Percentiles rank a stretch among this genome's conserved stretches.
Evolutionary conservation across 2,888 invertebrate species (phyloP).

Genomic region (Caprella mutica): DNA sequence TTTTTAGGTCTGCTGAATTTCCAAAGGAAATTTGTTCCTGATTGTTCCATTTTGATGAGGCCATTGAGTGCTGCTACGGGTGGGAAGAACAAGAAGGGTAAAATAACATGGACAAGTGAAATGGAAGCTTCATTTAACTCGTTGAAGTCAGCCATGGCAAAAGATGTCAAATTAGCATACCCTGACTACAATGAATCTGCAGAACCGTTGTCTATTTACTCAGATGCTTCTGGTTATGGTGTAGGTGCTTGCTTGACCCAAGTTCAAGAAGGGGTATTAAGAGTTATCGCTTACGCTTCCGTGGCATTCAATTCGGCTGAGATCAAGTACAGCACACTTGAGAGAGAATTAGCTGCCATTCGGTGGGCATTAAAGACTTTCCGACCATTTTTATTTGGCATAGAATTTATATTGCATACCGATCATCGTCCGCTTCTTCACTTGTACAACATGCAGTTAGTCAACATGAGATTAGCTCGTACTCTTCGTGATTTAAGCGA

Average conservation of each 20-base stretch:
- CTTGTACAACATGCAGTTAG: not conserved
- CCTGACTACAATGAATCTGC: not conserved
- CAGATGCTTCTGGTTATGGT: not conserved
- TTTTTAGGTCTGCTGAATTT: not conserved
- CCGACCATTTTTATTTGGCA: not conserved
- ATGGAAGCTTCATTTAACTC: not conserved
- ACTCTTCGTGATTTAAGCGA: not conserved
- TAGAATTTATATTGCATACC: not conserved
- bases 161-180: not conserved
- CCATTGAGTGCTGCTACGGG: not conserved
- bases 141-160: not conserved
- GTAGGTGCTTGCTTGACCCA: not conserved
- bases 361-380: not conserved
- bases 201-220: not conserved
- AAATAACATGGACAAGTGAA: not conserved
- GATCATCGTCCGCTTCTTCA: not conserved
- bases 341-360: not conserved
- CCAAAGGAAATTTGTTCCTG: not conserved
- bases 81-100: not conserved
- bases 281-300: not conserved
- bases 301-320: not conserved
- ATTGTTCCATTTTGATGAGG: not conserved
- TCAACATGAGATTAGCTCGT: not conserved
- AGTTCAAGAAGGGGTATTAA: not conserved
- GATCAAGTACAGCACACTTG: not conserved